Evolutionary conservation across 2,888 invertebrate genomes (phyloP).

Genomic region (Gonocerus acuteangulatus): DNA sequence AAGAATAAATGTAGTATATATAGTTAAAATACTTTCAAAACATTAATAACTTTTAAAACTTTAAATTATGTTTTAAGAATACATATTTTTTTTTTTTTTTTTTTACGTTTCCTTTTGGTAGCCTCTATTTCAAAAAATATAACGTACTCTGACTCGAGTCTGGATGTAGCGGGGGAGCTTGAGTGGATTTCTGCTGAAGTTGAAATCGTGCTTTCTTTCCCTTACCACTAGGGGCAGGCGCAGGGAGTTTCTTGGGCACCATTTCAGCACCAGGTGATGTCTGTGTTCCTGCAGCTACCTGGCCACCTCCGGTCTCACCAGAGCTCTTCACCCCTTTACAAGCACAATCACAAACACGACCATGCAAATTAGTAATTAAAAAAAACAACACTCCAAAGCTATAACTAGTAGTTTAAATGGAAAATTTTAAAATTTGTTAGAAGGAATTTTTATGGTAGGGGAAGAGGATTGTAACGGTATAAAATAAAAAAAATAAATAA

Average conservation of each 20-base stretch:
- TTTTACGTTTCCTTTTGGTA: too few relatives aligned
- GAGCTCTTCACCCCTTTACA: slow-evolving; percentile 30
- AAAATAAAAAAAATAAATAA: too few relatives aligned
- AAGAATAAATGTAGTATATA: too few relatives aligned
- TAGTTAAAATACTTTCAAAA: too few relatives aligned
- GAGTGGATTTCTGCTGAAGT: slow-evolving; percentile 36
- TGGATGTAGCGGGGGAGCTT: slow-evolving; percentile 34
- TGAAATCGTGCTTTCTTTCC: slow-evolving; percentile 46
- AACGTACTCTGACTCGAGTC: slow-evolving; percentile 33
- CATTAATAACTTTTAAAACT: too few relatives aligned
- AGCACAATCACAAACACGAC: background rate
- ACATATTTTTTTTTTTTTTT: too few relatives aligned
- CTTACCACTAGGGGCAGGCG: slow-evolving; percentile 41
- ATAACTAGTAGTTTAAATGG: too few relatives aligned
- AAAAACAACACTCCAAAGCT: slow-evolving; percentile 2
- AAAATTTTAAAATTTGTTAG: too few relatives aligned
- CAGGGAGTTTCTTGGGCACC: slow-evolving; percentile 41
- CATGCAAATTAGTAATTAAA: slow-evolving; percentile 21
- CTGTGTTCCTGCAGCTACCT: slow-evolving; percentile 37
- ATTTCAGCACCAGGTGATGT: slow-evolving; percentile 35
- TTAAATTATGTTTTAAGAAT: too few relatives aligned
- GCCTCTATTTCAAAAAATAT: background rate
- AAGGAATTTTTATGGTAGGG: too few relatives aligned
- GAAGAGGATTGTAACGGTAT: too few relatives aligned
- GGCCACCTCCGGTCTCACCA: slow-evolving; percentile 22